Evolutionary conservation across 2,888 invertebrate genomes (phyloP).

Genomic region (Tetheella fluctuosa): DNA sequence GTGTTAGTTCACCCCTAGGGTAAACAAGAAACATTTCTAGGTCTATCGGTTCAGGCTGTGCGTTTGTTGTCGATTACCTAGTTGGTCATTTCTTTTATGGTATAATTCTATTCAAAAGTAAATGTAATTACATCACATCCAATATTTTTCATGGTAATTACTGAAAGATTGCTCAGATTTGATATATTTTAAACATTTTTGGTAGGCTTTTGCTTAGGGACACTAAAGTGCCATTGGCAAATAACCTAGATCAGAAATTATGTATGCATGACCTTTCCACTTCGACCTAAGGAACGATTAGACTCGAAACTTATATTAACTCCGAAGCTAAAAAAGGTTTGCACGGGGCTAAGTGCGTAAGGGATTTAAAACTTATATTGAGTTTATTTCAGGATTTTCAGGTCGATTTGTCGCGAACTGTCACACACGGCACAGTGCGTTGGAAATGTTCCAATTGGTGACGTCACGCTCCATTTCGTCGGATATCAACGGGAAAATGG

Average conservation of each 20-base stretch:
- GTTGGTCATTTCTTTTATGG: too few species aligned
- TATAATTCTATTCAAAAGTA: too few species aligned
- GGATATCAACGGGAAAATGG: not conserved
- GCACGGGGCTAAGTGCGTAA: constrained; percentile 13
- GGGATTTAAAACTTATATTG: constrained; percentile 34
- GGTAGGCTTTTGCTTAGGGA: not conserved
- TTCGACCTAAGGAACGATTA: not conserved
- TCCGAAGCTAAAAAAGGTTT: constrained; percentile 25
- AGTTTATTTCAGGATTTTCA: constrained; percentile 35
- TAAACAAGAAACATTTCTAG: too few species aligned
- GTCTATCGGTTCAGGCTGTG: too few species aligned
- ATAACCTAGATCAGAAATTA: not conserved
- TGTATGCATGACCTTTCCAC: not conserved
- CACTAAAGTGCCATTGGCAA: not conserved
- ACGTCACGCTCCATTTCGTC: constrained; percentile 9
- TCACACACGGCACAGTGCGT: not conserved
- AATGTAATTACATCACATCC: too few species aligned
- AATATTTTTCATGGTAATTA: too few species aligned
- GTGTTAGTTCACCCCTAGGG: too few species aligned
- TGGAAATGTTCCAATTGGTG: not conserved
- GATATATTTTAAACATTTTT: not conserved
- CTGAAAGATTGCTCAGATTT: not conserved
- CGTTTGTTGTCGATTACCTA: too few species aligned
- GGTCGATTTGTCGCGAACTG: constrained; percentile 18
- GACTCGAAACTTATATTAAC: constrained; percentile 25